Evolutionary conservation across 2,888 invertebrate genomes (phyloP), one percentile per base, ranked within the genome.

Genomic region (Incurvaria masculella): DNA sequence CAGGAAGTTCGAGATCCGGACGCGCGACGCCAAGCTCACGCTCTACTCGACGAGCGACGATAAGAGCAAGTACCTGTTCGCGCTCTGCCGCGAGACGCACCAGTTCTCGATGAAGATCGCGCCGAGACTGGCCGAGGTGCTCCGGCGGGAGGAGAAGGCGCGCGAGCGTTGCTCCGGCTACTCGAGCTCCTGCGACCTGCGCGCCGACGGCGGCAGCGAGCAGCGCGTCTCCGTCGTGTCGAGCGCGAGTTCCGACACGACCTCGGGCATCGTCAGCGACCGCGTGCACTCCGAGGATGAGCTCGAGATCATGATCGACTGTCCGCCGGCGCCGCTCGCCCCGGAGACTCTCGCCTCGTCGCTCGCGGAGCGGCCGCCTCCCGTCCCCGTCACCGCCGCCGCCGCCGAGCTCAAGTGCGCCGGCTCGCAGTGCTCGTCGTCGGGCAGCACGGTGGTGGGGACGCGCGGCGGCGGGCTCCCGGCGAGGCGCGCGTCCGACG

Each of bases 1-100:
- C 62, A 97, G 97, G 74, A 97, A 97, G 72, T 97, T 98, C 72
- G 96, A 97, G 75, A 94, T 97, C 60, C 87, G 94, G 52, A 91
- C 94, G 10, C 89, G 91, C 49, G 93, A 93, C 61, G 89, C 88
- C 59, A 90, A 91, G 65, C 87, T 94, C 56, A 92, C 91, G 1
- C 83, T 97, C 54, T 97, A 92, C 72, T 92, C 97, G 2, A 87
- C 88, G 47, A 92, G 89, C 65, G 97, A 97, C 71, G 93, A 93
- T 64, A 95, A 96, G 72, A 94, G 96, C 66, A 91, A 95, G 74
- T 88, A 94, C 67, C 78, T 97, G 52, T 81, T 95, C 59, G 85
- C 88, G 27, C 79, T 96, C 43, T 96, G 94, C 71, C 88, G 90
- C 64, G 91, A 92, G 59, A 95, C 96, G 20, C 97, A 98, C 76